Evolutionary conservation across 2,888 invertebrate genomes (phyloP).

Genomic region (Meta bourneti): DNA sequence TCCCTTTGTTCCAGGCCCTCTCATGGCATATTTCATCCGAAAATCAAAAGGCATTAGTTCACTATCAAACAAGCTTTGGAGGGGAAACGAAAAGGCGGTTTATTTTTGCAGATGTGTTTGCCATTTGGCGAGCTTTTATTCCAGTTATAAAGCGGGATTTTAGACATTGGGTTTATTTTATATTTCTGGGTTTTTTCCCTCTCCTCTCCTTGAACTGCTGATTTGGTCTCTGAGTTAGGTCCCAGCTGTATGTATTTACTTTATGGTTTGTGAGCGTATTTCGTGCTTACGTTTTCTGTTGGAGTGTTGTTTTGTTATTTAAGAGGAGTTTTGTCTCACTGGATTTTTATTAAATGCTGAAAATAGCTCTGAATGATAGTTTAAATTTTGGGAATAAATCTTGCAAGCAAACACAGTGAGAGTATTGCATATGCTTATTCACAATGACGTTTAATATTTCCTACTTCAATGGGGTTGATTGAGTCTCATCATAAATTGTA

Average conservation of each 20-base stretch:
- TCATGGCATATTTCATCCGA: conserved; percentile 72
- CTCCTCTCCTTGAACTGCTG: neutral
- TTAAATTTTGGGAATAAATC: neutral
- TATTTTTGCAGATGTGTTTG: conserved; percentile 74
- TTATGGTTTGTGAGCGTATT: conserved; percentile 41
- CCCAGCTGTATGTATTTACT: neutral
- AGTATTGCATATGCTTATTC: neutral
- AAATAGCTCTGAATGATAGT: neutral
- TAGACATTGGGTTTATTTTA: conserved; percentile 52
- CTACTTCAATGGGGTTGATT: neutral
- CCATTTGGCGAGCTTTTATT: conserved; percentile 66
- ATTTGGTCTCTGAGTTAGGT: conserved; percentile 26
- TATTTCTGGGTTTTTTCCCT: conserved; percentile 11
- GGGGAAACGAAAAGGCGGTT: conserved; percentile 48
- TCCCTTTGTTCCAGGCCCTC: conserved; percentile 65
- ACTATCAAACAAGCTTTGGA: conserved; percentile 74
- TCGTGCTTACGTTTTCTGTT: neutral
- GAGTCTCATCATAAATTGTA: neutral
- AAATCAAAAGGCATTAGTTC: conserved; percentile 76
- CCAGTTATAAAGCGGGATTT: conserved; percentile 63
- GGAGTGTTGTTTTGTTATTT: neutral
- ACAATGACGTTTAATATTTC: neutral
- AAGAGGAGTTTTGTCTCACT: neutral
- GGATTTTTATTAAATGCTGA: neutral
- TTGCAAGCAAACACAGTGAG: neutral